These are phyloP conservation scores for Abramis brama DNA, from an alignment of 2,113 vertebrate species.

Conservation along the genomic window DNA sequence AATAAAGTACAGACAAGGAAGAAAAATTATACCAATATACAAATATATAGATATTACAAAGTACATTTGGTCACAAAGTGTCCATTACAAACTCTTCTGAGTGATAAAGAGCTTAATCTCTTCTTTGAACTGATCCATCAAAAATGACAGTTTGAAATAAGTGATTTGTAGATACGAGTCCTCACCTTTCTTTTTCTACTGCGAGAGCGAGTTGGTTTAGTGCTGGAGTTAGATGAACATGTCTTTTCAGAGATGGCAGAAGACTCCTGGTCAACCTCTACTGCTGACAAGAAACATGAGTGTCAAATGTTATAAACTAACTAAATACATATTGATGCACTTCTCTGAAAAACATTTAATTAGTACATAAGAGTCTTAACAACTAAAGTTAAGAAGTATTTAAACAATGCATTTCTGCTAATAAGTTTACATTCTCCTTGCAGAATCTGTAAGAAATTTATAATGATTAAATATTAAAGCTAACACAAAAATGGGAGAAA, in stretches of 20 bases:
- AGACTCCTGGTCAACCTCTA: slow-evolving; percentile 46
- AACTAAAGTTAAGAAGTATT: background rate
- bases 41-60: background rate
- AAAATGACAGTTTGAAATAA: background rate
- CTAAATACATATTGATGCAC: background rate
- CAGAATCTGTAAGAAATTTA: background rate
- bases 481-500: background rate
- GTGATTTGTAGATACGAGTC: background rate
- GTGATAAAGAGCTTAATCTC: background rate
- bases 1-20: background rate
- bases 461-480: background rate
- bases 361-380: background rate
- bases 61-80: background rate
- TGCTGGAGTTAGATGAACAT: background rate
- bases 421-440: background rate
- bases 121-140: background rate
- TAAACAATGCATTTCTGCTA: background rate
- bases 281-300: background rate
- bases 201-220: slow-evolving; percentile 34
- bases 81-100: background rate
- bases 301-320: background rate
- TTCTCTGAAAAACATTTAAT: background rate
- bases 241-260: background rate
- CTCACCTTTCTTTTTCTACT: slow-evolving; percentile 69
- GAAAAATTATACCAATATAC: background rate